Percentiles rank a stretch among this genome's conserved stretches.
These are phyloP conservation scores for Esox niger DNA, from an alignment of 2,113 vertebrate species.

Conservation along the genomic window DNA sequence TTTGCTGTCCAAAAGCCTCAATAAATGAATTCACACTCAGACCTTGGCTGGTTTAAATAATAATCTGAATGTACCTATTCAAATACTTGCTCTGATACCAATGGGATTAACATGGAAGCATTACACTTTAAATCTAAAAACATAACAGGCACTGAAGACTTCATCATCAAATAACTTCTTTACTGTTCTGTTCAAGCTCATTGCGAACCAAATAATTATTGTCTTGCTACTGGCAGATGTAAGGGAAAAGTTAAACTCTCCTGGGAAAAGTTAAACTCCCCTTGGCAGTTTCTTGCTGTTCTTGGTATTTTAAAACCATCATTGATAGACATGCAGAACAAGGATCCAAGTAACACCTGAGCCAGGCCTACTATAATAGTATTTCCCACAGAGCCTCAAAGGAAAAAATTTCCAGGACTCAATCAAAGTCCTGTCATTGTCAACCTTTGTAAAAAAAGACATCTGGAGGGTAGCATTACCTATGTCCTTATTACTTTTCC, in stretches of 20 bases:
- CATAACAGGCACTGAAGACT: constrained; percentile 38
- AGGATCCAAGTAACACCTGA: constrained; percentile 38
- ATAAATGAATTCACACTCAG: constrained; percentile 47
- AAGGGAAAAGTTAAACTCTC: not conserved
- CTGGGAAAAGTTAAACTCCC: not conserved
- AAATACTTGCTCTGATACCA: constrained; percentile 50
- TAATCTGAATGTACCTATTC: constrained; percentile 32
- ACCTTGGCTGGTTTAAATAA: constrained; percentile 43
- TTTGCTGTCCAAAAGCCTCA: constrained; percentile 50
- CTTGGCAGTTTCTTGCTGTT: not conserved
- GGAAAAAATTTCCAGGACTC: constrained; percentile 36
- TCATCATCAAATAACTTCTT: constrained; percentile 35
- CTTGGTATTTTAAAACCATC: constrained; percentile 31
- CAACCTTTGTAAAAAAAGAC: constrained; percentile 41
- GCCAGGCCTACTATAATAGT: constrained; percentile 19
- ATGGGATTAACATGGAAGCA: constrained; percentile 48
- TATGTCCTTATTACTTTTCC: constrained; percentile 39
- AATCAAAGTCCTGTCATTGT: constrained; percentile 20
- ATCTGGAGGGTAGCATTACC: constrained; percentile 48
- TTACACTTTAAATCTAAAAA: constrained; percentile 30
- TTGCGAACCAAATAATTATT: not conserved
- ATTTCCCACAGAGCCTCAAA: not conserved
- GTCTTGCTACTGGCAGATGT: not conserved
- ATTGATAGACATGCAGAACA: constrained; percentile 31
- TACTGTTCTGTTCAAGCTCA: constrained; percentile 10